Evolutionary conservation across 2,797 vertebrate species (phyloP).

Genomic region (Merluccius polli): DNA sequence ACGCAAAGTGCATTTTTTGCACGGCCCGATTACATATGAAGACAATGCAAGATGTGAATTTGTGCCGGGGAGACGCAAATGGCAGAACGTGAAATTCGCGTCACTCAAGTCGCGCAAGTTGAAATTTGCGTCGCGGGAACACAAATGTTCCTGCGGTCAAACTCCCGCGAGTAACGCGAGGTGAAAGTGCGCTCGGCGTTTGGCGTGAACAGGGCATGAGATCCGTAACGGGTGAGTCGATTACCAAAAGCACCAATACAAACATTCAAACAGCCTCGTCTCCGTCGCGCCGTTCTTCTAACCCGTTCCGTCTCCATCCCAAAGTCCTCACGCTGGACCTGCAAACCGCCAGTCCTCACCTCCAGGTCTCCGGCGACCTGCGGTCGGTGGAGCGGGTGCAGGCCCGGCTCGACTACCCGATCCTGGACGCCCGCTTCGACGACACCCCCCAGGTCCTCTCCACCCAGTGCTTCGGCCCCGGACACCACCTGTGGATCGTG

Average conservation of each 20-base stretch:
- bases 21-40: too few species aligned
- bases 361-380: constrained; percentile 45
- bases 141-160: too few species aligned
- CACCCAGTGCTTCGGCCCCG: constrained; percentile 41
- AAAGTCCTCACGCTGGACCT: constrained; percentile 29
- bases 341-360: constrained; percentile 40
- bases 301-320: neutral
- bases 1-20: too few species aligned
- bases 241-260: neutral
- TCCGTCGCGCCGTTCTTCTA: neutral
- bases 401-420: constrained; percentile 18
- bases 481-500: constrained; percentile 49
- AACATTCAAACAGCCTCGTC: neutral
- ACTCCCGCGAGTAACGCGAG: too few species aligned
- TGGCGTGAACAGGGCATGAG: too few species aligned
- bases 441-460: constrained; percentile 53
- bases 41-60: too few species aligned
- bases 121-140: too few species aligned
- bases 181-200: too few species aligned
- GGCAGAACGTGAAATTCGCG: too few species aligned
- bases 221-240: neutral
- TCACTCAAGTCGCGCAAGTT: too few species aligned
- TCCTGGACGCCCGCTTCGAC: constrained; percentile 32
- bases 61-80: too few species aligned
- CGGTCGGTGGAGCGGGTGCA: constrained; percentile 36